Evolutionary conservation across 2,888 invertebrate species (phyloP), one percentile per base, ranked within the genome.

Genomic region (Plemyria rubiginata): DNA sequence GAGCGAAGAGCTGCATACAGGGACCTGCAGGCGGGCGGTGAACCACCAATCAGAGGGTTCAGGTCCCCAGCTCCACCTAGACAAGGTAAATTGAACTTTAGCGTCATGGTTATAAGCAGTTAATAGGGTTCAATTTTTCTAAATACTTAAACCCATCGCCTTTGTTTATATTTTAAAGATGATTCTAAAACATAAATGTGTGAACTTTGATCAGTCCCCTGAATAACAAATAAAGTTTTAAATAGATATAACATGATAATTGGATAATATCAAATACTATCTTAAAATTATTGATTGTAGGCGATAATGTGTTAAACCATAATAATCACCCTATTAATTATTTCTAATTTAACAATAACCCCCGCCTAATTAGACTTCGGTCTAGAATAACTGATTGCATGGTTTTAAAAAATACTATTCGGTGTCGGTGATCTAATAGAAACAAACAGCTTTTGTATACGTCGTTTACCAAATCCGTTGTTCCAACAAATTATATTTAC

Each of bases 21-120:
- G 80, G 96, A 95, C 68, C 95, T 99, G 60, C 99, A 99, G 82
- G 96, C 96, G 62, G 99, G 99, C 0, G 99, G 98, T 0, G 99
- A 99, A 87, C 98, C 99, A 2, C 99, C 99, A 0, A 93, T 98
- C 9, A 95, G 97, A 80, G 99, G 99, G 46, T 95, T 99, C 80
- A 94, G 98, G 49, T 98, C 98, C 79, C 96, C 96, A 15, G 98
- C 97, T 13, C 99, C 99, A 29, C 90, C 88, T 6, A 81, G 92
- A 66, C 87, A 87, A 82, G 92, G 92, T 92, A 70, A 65, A 45
- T 62, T 52, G 12, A 54, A 32, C 46, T 60, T 56, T 45, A 38
- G 2, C 0, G 2, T 13, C 3, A 43, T 57, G 2, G 32, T 32
- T 32, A 32, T 22, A 22, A 22, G n/a, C n/a, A n/a, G n/a, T n/a